phyloP scores from a whole-genome alignment of 2,888 invertebrate species.

The Drosophila multiciliata region DNA sequence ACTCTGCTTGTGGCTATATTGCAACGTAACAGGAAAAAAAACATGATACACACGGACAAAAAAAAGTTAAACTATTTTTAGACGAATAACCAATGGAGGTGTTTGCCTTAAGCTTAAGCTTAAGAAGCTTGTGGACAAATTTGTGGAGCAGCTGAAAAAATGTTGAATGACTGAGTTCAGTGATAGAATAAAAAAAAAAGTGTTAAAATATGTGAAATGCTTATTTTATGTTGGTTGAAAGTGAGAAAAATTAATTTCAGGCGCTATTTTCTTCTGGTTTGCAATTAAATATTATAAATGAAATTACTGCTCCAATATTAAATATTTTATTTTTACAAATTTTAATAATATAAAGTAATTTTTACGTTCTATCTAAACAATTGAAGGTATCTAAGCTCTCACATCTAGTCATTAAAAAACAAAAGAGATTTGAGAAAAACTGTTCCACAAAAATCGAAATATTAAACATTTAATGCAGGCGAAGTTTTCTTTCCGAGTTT shows the following conservation, averaged over 20 bases:
- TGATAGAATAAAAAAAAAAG: not conserved
- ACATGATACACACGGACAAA: not conserved
- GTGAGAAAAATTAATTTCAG: not conserved
- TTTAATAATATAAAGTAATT: not conserved
- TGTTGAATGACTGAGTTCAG: not conserved
- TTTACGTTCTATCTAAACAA: not conserved
- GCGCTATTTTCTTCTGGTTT: no score
- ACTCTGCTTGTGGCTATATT: constrained; percentile 7
- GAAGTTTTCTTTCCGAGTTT: not conserved
- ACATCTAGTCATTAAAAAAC: not conserved
- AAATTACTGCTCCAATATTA: no score
- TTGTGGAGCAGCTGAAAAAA: not conserved
- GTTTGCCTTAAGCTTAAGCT: constrained; percentile 7
- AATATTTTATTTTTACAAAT: not conserved
- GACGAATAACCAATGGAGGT: constrained; percentile 18
- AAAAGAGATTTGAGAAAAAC: not conserved
- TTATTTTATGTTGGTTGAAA: not conserved
- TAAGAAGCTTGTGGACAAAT: not conserved
- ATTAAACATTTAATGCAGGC: not conserved
- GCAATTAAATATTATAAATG: no score
- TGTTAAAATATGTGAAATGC: not conserved
- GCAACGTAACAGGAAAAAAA: not conserved
- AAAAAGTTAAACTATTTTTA: constrained; percentile 22
- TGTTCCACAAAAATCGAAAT: not conserved
- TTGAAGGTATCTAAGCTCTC: not conserved